A percentile compares a stretch with the other conserved stretches of the same genome.
Evolutionary conservation across 1,140 invertebrate species (phyloP).

Genomic region (Caerostris extrusa): DNA sequence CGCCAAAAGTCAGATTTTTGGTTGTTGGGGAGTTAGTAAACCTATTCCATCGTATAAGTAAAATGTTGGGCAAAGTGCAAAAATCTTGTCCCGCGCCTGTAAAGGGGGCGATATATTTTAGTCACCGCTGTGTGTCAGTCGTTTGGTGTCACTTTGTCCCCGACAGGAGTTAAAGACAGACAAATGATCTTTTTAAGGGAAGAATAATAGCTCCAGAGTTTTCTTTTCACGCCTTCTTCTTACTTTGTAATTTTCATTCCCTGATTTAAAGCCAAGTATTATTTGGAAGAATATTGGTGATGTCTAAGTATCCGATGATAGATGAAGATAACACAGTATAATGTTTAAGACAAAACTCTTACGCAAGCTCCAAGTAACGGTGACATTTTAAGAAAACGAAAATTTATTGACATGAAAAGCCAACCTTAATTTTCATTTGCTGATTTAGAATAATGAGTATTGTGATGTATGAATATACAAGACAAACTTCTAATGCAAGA

Average conservation of each 20-base stretch:
- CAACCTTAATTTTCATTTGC: too few species aligned
- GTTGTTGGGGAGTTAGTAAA: conserved; percentile 36
- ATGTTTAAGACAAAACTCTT: too few species aligned
- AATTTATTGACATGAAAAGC: too few species aligned
- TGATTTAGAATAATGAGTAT: too few species aligned
- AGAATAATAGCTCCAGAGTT: conserved; percentile 60
- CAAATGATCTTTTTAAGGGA: conserved; percentile 75
- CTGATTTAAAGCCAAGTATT: conserved; percentile 7
- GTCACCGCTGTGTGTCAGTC: conserved; percentile 74
- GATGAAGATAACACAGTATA: too few species aligned
- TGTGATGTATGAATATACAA: too few species aligned
- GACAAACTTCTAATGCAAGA: too few species aligned
- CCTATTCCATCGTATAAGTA: conserved; percentile 68
- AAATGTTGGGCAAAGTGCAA: conserved; percentile 77
- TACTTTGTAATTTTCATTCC: conserved; percentile 4
- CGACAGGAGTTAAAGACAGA: conserved; percentile 77
- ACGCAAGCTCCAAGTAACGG: too few species aligned
- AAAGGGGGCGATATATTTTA: conserved; percentile 77
- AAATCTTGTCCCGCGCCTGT: conserved; percentile 75
- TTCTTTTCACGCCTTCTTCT: conserved; percentile 26
- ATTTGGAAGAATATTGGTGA: background rate
- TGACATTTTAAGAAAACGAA: too few species aligned
- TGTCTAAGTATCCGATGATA: too few species aligned
- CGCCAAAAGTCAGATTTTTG: conserved; percentile 64
- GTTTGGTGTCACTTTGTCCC: conserved; percentile 76